Conservation (phyloP, 2,797 vertebrate species). For the Lutjanus campechanus region DNA sequence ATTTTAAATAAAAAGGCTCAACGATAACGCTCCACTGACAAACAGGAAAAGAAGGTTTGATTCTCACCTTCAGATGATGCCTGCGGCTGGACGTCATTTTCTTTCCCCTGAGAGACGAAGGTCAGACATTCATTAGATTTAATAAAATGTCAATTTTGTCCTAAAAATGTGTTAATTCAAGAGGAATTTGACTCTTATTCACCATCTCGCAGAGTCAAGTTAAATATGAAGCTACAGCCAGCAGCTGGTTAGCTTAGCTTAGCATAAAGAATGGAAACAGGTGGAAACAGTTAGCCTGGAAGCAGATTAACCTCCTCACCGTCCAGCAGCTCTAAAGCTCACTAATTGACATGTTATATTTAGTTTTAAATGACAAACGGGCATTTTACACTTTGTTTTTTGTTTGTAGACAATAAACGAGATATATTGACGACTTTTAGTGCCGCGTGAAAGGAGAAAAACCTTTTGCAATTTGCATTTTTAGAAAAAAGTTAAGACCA, state of each 20-base stretch:
- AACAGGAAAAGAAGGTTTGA: fast-evolving
- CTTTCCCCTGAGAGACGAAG: constrained; percentile 68
- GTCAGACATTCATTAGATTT: neutral
- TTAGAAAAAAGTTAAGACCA: too few relatives aligned
- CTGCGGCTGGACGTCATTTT: constrained; percentile 90
- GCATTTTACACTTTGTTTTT: too few relatives aligned
- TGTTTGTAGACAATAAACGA: neutral
- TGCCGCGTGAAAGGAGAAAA: too few relatives aligned
- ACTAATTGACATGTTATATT: too few relatives aligned
- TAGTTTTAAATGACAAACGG: too few relatives aligned
- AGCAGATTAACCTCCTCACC: too few relatives aligned
- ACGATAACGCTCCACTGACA: too few relatives aligned
- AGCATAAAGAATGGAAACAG: neutral
- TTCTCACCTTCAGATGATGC: constrained; percentile 87
- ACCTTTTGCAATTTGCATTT: too few relatives aligned
- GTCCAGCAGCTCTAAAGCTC: too few relatives aligned
- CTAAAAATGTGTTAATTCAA: neutral
- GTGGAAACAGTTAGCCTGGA: neutral
- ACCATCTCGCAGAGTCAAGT: neutral
- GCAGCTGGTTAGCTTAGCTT: neutral
- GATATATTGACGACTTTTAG: too few relatives aligned
- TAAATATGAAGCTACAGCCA: neutral
- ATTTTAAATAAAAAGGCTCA: neutral
- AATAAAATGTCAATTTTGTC: neutral
- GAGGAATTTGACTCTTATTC: too few relatives aligned